Evolutionary conservation across 2,797 vertebrate species (phyloP).

Genomic region (Tapirus indicus): DNA sequence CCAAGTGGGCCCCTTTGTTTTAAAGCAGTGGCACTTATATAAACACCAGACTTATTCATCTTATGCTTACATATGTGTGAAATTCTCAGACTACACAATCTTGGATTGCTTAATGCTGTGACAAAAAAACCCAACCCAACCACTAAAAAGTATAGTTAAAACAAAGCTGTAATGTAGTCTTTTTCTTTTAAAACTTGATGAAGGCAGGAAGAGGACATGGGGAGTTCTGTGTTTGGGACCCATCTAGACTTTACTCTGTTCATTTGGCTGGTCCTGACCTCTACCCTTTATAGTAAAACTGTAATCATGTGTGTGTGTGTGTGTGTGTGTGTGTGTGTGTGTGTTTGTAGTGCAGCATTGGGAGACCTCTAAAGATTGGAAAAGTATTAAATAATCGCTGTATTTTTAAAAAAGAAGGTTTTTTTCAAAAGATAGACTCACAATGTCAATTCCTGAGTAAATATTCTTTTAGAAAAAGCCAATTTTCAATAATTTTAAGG

Average conservation of each 20-base stretch:
- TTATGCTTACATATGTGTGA: neutral
- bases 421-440: neutral
- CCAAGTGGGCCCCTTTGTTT: neutral
- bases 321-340: no score
- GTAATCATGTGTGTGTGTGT: neutral
- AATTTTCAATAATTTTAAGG: neutral
- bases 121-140: neutral
- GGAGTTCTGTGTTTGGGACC: neutral
- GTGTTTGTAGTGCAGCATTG: neutral
- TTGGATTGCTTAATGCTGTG: neutral
- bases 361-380: neutral
- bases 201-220: neutral
- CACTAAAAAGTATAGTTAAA: neutral
- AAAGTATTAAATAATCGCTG: neutral
- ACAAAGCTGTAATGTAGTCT: neutral
- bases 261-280: neutral
- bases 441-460: neutral
- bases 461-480: neutral
- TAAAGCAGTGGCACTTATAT: neutral
- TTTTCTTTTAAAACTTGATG: conserved; percentile 2
- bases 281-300: neutral
- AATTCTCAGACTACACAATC: neutral
- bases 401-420: neutral
- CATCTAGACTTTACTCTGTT: neutral
- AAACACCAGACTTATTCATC: conserved; percentile 9